Base-by-base conservation (phyloP, 2,113 vertebrate genomes). In the Sceloporus undulatus region DNA sequence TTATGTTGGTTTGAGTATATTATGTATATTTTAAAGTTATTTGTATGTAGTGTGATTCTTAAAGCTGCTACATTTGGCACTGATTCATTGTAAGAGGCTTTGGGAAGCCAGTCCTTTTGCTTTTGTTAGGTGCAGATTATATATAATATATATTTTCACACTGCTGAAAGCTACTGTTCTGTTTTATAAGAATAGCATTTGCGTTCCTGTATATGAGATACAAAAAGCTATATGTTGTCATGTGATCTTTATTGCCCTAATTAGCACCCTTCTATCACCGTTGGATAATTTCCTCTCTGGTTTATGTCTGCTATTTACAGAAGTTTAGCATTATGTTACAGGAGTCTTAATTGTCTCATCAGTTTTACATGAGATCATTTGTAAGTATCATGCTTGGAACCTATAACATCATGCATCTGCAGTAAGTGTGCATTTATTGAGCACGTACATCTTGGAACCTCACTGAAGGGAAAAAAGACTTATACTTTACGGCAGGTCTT, bases 381-480 rank as follows among this genome's bases (percentile, higher is more conserved):
- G 93, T 94, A 96, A 95, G 93, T 91, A 94, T 94, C 95, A 93
- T 92, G 92, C 93, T 94, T 96, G 95, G 96, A 90, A 90, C 90
- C 59, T 92, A 95, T 94, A 95, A 96, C 97, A 95, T 95, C 94
- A 95, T 93, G 94, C 90, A 93, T 95, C 94, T 94, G 38, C 82
- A 74, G 92, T 92, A 95, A 95, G 91, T 87, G 89, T 90, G 54
- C 94, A 79, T 96, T 97, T 96, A 91, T 74, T 95, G 93, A 92
- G 94, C 96, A 95, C 90, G 92, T 97, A 93, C 42, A 94, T 95
- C 96, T 97, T 97, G 95, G 96, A 95, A 96, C 94, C 96, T 97
- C 92, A 95, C 91, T 95, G 93, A 91, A 88, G 59, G 42, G 74
- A 23, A 92, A 94, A 95, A 96, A 94, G 91, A 84, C 90, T 96